These are phyloP conservation scores for Drosophila maculinotata DNA, from an alignment of 2,888 invertebrate genomes.

Conservation along the genomic window DNA sequence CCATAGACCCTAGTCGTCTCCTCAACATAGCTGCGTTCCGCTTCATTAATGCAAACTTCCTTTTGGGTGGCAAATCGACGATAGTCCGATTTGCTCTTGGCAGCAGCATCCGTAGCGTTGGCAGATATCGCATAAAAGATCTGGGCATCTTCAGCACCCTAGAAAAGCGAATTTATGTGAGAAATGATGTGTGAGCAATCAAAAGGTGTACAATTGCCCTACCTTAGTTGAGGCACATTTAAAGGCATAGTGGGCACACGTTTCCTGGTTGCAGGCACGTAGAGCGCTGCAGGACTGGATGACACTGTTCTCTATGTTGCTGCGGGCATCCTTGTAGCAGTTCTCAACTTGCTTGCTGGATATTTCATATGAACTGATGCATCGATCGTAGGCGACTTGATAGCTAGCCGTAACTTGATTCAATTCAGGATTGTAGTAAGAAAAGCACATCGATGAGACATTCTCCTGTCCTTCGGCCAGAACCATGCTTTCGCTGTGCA, in stretches of 20 bases:
- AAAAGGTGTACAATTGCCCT: neutral
- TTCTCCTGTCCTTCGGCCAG: conserved; percentile 43
- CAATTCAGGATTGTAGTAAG: conserved; percentile 34
- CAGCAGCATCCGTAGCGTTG: conserved; percentile 33
- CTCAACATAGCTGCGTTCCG: conserved; percentile 49
- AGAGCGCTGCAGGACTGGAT: conserved; percentile 17
- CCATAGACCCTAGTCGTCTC: conserved; percentile 37
- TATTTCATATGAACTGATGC: conserved; percentile 7
- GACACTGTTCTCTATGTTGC: neutral
- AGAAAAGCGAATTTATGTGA: neutral
- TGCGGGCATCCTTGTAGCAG: neutral
- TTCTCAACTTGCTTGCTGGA: neutral
- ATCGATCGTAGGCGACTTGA: conserved; percentile 25
- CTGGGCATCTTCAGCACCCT: conserved; percentile 41
- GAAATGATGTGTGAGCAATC: neutral
- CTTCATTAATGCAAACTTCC: conserved; percentile 27
- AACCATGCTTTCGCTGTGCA: conserved; percentile 29
- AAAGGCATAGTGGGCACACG: conserved; percentile 12
- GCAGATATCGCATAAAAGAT: conserved; percentile 42
- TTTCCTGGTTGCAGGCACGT: neutral
- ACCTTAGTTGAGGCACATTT: conserved; percentile 30
- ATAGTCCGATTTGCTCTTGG: conserved; percentile 24
- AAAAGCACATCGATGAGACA: conserved; percentile 34
- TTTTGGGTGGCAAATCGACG: neutral
- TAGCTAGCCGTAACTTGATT: conserved; percentile 17